Evolutionary conservation across 2,888 invertebrate species (phyloP).

Genomic region (Molorchus minor): DNA sequence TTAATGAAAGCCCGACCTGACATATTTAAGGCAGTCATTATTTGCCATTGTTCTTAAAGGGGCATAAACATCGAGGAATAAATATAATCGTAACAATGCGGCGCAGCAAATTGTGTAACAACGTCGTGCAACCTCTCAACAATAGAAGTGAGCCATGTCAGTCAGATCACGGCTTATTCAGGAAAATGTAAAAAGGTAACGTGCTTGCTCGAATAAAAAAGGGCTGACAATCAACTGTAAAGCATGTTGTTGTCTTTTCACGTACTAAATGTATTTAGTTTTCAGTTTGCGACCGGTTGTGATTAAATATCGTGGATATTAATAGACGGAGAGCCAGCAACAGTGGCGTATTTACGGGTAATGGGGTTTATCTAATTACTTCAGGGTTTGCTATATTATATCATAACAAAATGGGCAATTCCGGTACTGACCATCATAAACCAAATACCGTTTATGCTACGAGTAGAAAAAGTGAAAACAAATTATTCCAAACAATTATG

Average conservation of each 20-base stretch:
- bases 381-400: too few species aligned
- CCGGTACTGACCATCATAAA: too few species aligned
- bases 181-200: constrained; percentile 19
- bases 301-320: too few species aligned
- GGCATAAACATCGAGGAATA: constrained; percentile 24
- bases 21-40: constrained; percentile 26
- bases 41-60: constrained; percentile 33
- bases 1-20: constrained; percentile 14
- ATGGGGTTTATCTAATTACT: too few species aligned
- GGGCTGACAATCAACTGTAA: too few species aligned
- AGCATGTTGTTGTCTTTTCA: too few species aligned
- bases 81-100: constrained; percentile 24
- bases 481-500: constrained; percentile 7
- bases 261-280: too few species aligned
- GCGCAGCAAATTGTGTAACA: constrained; percentile 38
- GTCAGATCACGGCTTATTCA: constrained; percentile 23
- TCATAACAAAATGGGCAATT: too few species aligned
- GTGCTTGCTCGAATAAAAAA: constrained; percentile 12
- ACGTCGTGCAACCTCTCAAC: constrained; percentile 36
- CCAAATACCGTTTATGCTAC: constrained; percentile 8
- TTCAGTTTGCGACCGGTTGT: too few species aligned
- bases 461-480: constrained; percentile 10
- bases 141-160: constrained; percentile 35
- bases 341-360: too few species aligned
- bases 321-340: too few species aligned